Base-by-base conservation (phyloP, 2,888 invertebrate species). In the Marasmarcha lunaedactyla region DNA sequence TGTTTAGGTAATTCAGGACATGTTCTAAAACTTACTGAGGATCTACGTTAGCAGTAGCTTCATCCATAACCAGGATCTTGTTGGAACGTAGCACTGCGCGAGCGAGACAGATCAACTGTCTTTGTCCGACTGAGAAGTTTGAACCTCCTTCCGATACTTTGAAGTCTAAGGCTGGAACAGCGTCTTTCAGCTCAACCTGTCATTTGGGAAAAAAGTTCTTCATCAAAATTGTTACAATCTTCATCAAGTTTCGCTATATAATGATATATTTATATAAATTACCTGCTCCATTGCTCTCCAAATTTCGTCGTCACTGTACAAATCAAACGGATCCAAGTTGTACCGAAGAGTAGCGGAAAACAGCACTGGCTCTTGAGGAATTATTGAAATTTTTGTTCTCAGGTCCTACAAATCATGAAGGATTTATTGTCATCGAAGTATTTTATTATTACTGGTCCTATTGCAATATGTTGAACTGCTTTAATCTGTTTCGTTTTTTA, bases 31-130 rank as follows among this genome's bases (percentile, higher is more conserved):
- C 11, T 35, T 33, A 20, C 11, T 35, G 35, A 14, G 14, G 25
- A 14, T 97, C 95, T 2, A 96, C 94, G 62, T 95, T 96, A 2
- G 96, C 95, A 0, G 96, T 96, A 2, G 96, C 96, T 77, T 97
- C 97, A 60, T 97, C 96, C 77, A 97, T 86, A 52, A 96, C 90
- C 9, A 97, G 78, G 52, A 97, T 88, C 57, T 88, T 90, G 67
- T 95, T 95, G 48, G 91, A 90, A 39, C 92, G 84, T 5, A 97
- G 83, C 52, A 97, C 90, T 4, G 96, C 96, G 41, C 97, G 85
- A 0, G 95, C 96, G 45, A 97, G 77, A 59, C 96, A 97, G 51
- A 97, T 89, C 40, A 97, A 70, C 63, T 97, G 97, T 14, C 95
- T 85, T 64, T 97, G 96, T 0, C 97, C 97, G 9, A 95, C 93